Evolutionary conservation across 2,888 invertebrate genomes (phyloP).

Genomic region (Tortrix viridana): DNA sequence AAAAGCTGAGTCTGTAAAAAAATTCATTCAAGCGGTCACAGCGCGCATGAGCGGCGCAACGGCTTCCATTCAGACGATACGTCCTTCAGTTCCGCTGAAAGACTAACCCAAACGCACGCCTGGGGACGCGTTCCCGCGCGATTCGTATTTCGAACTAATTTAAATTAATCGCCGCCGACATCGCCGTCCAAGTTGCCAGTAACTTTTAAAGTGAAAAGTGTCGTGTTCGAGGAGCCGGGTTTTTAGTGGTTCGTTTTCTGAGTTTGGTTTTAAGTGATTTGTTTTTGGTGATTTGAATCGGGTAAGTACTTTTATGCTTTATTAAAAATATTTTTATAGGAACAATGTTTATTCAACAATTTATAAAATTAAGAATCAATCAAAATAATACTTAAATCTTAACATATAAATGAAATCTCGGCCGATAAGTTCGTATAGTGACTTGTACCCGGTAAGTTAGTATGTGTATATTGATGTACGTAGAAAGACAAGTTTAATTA

Average conservation of each 20-base stretch:
- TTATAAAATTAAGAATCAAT: neutral
- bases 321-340: too few species aligned
- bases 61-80: conserved; percentile 64
- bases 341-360: neutral
- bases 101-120: conserved; percentile 67
- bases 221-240: conserved; percentile 35
- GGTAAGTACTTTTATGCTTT: conserved; percentile 19
- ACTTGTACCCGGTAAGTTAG: neutral
- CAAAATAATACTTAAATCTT: neutral
- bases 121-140: conserved; percentile 63
- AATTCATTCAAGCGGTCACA: conserved; percentile 52
- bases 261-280: conserved; percentile 30
- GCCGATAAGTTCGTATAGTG: neutral
- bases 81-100: conserved; percentile 74
- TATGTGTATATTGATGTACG: neutral
- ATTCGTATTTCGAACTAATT: conserved; percentile 68
- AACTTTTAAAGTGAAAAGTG: conserved; percentile 35
- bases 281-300: conserved; percentile 19
- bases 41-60: conserved; percentile 68
- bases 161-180: conserved; percentile 52
- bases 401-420: too few species aligned
- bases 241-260: conserved; percentile 26
- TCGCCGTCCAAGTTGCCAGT: conserved; percentile 32
- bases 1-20: conserved; percentile 59
- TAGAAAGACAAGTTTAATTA: conserved; percentile 34